Evolutionary conservation across 2,888 invertebrate genomes (phyloP), one percentile per base, ranked within the genome.

Genomic region (Sinodicranocentrus sp.): DNA sequence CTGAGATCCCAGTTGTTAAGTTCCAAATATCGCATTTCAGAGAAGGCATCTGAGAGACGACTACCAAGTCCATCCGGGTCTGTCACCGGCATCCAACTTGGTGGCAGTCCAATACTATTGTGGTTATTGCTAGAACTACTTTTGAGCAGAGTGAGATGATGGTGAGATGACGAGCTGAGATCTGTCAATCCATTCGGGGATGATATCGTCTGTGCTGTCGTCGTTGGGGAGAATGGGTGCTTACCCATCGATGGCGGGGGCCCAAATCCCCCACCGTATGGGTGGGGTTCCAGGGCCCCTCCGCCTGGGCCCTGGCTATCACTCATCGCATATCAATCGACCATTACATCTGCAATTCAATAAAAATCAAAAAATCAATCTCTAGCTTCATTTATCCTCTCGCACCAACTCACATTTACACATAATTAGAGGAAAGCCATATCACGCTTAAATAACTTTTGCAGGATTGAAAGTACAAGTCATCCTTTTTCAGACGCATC

Each of bases 241-340:
- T 88, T 86, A 28, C 72, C 76, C 43, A 82, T 59, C 6, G 75
- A 25, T 39, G 85, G 85, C 63, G 87, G 87, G 63, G 86, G 87
- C 76, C 86, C 87, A 80, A 85, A 86, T 77, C 85, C 86, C 63
- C 84, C 83, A 73, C 82, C 77, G 33, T 76, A 83, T 21, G 77
- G 84, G 78, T 88, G 88, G 84, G 88, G 86, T 91, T 92, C 89
- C 92, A 89, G 85, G 86, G 90, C 85, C 89, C 92, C 92, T 87
- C 92, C 91, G 90, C 92, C 92, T 89, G 92, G 92, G 90, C 91
- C 92, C 88, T 91, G 89, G 84, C 91, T 91, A 89, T 92, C 92
- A 89, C 91, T 91, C 92, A 92, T 92, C 19, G n/a, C 19, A 1
- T 54, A 10, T 70, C 57, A 80, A 5, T 80, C 71, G 39, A n/a